Conservation (phyloP, 1,140 invertebrate species). For the Drosophila navojoa region DNA sequence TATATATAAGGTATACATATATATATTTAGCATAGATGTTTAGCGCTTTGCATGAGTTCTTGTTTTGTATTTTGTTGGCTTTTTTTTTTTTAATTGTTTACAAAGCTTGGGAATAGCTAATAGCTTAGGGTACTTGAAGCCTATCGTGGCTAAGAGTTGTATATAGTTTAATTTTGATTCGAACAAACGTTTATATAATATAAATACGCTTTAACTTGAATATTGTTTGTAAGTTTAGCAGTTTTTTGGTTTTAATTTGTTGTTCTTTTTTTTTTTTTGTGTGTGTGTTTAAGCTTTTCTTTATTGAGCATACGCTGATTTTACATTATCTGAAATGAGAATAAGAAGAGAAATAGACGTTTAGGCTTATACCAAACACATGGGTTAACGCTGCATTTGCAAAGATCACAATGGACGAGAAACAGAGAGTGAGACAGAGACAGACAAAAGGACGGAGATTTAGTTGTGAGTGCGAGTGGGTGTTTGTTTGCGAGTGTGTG, state of each 20-base stretch:
- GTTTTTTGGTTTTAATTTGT: slow-evolving; percentile 36
- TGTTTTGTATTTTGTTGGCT: slow-evolving; percentile 34
- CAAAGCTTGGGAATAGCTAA: slow-evolving; percentile 56
- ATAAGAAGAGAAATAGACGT: slow-evolving; percentile 73
- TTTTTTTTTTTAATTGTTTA: slow-evolving; percentile 50
- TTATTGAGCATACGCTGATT: slow-evolving; percentile 74
- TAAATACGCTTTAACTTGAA: slow-evolving; percentile 37
- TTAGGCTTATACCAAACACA: slow-evolving; percentile 66
- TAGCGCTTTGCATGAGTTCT: slow-evolving; percentile 40
- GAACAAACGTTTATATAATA: slow-evolving; percentile 57
- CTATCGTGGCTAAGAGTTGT: slow-evolving; percentile 59
- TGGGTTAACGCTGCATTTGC: slow-evolving; percentile 23
- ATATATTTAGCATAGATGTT: slow-evolving; percentile 50
- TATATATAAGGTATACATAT: slow-evolving; percentile 39
- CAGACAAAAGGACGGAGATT: slow-evolving; percentile 23
- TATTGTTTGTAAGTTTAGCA: slow-evolving; percentile 52
- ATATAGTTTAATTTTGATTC: slow-evolving; percentile 66
- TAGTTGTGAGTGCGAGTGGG: slow-evolving; percentile 13
- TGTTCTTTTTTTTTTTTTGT: slow-evolving; percentile 14
- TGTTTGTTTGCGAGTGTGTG: slow-evolving; percentile 14
- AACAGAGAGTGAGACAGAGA: slow-evolving; percentile 35
- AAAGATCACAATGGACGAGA: slow-evolving; percentile 10
- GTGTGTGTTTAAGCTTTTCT: slow-evolving; percentile 47
- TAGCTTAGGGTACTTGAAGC: slow-evolving; percentile 62
- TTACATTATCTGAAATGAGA: slow-evolving; percentile 83